phyloP scores from a whole-genome alignment of 2,888 invertebrate species.

The Phoenoteleia sp. region DNA sequence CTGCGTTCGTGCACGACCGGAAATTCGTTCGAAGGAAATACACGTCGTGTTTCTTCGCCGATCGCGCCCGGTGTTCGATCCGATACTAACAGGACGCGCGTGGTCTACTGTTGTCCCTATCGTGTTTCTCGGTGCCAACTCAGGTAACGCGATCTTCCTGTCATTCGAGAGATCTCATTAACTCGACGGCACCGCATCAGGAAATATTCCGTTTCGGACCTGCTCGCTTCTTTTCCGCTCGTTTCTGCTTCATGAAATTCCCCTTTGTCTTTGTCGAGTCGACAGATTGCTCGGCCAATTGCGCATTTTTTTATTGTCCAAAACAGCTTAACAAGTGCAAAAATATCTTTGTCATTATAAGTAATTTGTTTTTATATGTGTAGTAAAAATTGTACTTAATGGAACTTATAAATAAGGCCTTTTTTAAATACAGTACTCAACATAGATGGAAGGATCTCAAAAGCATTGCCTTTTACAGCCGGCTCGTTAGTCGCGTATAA shows the following conservation, averaged over 20 bases:
- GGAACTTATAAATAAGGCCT: too few relatives aligned
- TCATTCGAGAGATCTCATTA: conserved; percentile 63
- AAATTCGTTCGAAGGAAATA: conserved; percentile 52
- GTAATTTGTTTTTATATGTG: too few relatives aligned
- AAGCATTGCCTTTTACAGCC: too few relatives aligned
- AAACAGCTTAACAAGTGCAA: too few relatives aligned
- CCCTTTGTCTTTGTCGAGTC: conserved; percentile 6
- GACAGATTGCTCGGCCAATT: neutral
- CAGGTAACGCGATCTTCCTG: conserved; percentile 67
- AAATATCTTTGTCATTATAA: too few relatives aligned
- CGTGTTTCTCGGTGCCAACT: conserved; percentile 66
- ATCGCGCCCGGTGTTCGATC: conserved; percentile 3
- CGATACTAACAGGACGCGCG: conserved; percentile 67
- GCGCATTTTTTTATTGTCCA: too few relatives aligned
- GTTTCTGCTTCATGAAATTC: conserved; percentile 49
- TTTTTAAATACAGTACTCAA: too few relatives aligned
- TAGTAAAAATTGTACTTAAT: too few relatives aligned
- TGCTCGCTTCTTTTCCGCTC: conserved; percentile 45
- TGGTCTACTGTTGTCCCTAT: conserved; percentile 69
- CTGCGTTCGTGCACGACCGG: conserved; percentile 21
- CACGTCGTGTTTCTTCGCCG: conserved; percentile 52
- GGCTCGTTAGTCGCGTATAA: too few relatives aligned
- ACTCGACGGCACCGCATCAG: conserved; percentile 44
- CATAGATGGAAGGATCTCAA: too few relatives aligned
- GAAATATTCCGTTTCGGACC: conserved; percentile 66